Base-by-base conservation (phyloP, 2,113 vertebrate species). In the Osmerus eperlanus region DNA sequence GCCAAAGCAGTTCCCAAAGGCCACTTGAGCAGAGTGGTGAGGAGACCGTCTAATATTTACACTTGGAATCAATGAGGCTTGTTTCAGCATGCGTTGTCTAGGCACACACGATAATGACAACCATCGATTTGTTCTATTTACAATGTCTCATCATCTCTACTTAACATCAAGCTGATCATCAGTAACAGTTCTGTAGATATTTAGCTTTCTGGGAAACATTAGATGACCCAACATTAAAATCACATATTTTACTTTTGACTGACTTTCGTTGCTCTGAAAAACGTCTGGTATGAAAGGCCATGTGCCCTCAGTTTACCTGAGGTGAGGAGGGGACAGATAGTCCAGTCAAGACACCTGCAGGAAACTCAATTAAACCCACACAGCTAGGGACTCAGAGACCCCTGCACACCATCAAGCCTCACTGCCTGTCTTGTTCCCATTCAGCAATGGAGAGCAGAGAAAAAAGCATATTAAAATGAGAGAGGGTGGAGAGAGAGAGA, bases 351-450 rank as follows among this genome's bases (percentile, higher is more conserved):
- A 79, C 70, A 85, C 84, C 70, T 75, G 72, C 29, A 71, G 55
- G 32, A 87, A 78, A 84, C 77, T 75, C 75, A 72, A 84, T 82
- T 67, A 88, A 68, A 74, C 70, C 74, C 7, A 1, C 81, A 1
- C 78, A 73, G 81, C 71, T 76, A 71, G 73, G 55, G 28, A 53
- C 69, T 73, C 29, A 1, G 67, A 8, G 55, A 41, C 53, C 41
- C 71, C 59, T 56, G 16, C 56, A 64, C 70, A 73, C 28, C 58
- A 71, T 66, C 65, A 29, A 21, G 47, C 59, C 79, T 70, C 70
- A 47, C 81, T 70, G 78, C 69, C 78, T 58, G 28, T 65, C 63
- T 59, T 23, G 68, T 73, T 11, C 74, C 74, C 56, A 51, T 64
- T 69, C 78, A 4, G 61, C 78, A 73, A 78, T 62, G 67, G 71